phyloP scores from a whole-genome alignment of 2,113 vertebrate genomes.

The Embiotoca jacksoni region DNA sequence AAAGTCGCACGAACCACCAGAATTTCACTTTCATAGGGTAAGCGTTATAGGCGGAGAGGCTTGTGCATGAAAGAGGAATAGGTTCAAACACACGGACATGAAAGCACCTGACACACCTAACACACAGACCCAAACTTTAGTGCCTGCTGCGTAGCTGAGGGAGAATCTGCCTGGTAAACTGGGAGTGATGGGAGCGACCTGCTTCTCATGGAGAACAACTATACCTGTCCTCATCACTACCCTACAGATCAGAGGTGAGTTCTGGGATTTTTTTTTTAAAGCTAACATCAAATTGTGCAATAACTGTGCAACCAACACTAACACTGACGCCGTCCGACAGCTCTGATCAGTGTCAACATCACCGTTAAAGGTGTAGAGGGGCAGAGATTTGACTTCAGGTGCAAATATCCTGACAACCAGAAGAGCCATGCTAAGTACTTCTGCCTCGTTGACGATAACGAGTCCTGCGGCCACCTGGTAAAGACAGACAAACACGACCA shows the following conservation, averaged over 20 bases:
- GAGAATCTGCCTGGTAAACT: slow-evolving; percentile 10
- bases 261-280: neutral
- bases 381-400: slow-evolving; percentile 49
- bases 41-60: neutral
- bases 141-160: neutral
- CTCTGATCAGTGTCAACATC: slow-evolving; percentile 13
- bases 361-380: slow-evolving; percentile 34
- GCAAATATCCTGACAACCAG: slow-evolving; percentile 36
- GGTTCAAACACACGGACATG: neutral
- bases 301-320: neutral
- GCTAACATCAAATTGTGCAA: neutral
- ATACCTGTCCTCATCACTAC: slow-evolving; percentile 19
- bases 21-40: slow-evolving; percentile 33
- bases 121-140: neutral
- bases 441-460: neutral
- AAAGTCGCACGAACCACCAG: accelerated
- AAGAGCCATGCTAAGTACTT: slow-evolving; percentile 44
- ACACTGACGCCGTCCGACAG: slow-evolving; percentile 44
- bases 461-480: neutral
- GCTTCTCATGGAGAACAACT: slow-evolving; percentile 38
- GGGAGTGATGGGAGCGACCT: slow-evolving; percentile 43
- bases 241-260: slow-evolving; percentile 66
- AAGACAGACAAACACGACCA: slow-evolving; percentile 5
- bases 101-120: slow-evolving; percentile 14
- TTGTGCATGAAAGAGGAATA: slow-evolving; percentile 71